Conservation (phyloP, 2,888 invertebrate species). For the Pseudococcus viburni region DNA sequence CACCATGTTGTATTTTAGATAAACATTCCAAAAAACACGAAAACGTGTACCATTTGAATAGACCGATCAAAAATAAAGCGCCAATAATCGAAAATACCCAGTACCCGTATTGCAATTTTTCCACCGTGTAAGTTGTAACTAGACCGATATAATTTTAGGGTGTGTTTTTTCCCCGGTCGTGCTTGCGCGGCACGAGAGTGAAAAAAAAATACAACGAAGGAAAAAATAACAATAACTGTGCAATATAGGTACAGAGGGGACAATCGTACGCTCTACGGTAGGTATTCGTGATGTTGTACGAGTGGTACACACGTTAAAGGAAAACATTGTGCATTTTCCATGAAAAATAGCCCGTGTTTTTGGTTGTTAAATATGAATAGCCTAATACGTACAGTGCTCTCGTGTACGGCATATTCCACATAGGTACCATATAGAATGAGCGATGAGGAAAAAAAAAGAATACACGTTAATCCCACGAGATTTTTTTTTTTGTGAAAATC, state of each 20-base stretch:
- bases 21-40: background rate
- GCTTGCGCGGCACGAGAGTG: too few species aligned
- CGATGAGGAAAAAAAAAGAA: background rate
- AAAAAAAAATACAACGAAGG: background rate
- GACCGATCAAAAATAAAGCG: constrained; percentile 32
- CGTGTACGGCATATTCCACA: background rate
- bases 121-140: background rate
- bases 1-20: background rate
- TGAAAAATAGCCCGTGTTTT: constrained; percentile 31
- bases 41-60: background rate
- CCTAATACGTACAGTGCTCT: background rate
- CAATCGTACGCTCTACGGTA: background rate
- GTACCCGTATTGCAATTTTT: background rate
- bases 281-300: background rate
- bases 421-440: background rate
- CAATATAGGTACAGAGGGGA: background rate
- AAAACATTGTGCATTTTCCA: constrained; percentile 9
- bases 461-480: constrained; percentile 26
- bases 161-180: background rate
- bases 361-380: constrained; percentile 25
- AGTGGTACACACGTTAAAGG: background rate
- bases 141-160: constrained; percentile 7
- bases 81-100: constrained; percentile 6
- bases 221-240: constrained; percentile 11
- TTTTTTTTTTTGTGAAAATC: constrained; percentile 3